Base-by-base conservation (phyloP, 2,113 vertebrate species). In the Cephalopholis sonnerati region DNA sequence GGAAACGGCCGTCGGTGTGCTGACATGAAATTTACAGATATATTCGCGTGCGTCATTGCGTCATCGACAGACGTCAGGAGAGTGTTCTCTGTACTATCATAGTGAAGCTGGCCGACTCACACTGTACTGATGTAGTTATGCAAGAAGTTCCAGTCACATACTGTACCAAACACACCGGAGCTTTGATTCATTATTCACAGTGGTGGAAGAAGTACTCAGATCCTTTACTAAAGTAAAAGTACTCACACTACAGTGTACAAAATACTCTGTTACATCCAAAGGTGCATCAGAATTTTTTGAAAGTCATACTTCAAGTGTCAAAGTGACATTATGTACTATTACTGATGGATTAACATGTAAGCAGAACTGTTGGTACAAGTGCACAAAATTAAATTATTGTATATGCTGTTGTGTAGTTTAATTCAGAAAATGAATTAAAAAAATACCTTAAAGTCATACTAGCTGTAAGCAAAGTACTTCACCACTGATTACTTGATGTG, bases 11-110 rank as follows among this genome's bases (percentile, higher is more conserved):
- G 0, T 50, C 7, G 1, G 4, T 20, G 17, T 32, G 1, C 3
- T 72, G 70, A 66, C 2, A 39, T 39, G 0, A 24, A 18, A 1
- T 46, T 80, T 25, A 59, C 27, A 5, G 10, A 11, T 57, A 2
- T 25, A 7, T 79, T 50, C 25, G 8, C 29, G 64, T 87, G 68
- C 87, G 87, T 87, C 51, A 7, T 86, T 50, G 2, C 78, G 86
- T 92, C 93, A 92, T 2, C 27, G 57, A 15, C 9, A 5, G 44
- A 81, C 77, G 66, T 27, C 69, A 57, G 50, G 15, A 44, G 58
- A 4, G 55, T 55, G 71, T 27, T 55, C 54, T 18, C 25, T 44
- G 79, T 22, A 6, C 63, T 20, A 2, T 51, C n/a, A 10, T 4
- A 9, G 5, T n/a, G 7, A 79, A 73, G 68, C 39, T 72, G 77